These are phyloP conservation scores for Rhodophaea formosa DNA, from an alignment of 2,888 invertebrate genomes.

Conservation along the genomic window DNA sequence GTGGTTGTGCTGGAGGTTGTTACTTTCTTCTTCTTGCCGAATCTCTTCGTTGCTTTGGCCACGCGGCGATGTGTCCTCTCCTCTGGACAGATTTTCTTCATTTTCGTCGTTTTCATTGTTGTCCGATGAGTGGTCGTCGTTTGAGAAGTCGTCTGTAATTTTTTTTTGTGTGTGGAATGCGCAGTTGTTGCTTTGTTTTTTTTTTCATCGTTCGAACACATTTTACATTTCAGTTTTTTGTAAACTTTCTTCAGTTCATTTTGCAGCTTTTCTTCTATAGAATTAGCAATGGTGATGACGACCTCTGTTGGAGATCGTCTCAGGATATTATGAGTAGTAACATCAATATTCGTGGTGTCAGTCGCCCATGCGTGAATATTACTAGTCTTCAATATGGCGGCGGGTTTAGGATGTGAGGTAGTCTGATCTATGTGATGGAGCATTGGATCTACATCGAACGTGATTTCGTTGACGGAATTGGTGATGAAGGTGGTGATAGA, in stretches of 20 bases:
- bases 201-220: constrained; percentile 22
- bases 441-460: constrained; percentile 37
- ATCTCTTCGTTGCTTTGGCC: not conserved
- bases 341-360: constrained; percentile 1
- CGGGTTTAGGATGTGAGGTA: constrained; percentile 22
- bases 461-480: constrained; percentile 46
- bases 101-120: not conserved
- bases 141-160: not conserved
- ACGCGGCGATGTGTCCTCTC: not conserved
- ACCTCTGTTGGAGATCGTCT: constrained; percentile 40
- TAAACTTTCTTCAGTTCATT: constrained; percentile 44
- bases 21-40: constrained; percentile 12
- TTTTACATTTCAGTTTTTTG: constrained; percentile 46
- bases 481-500: constrained; percentile 39
- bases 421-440: constrained; percentile 26
- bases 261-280: constrained; percentile 43
- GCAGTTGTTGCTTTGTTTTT: not conserved
- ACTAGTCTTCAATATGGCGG: not conserved
- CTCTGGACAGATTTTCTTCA: not conserved
- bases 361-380: constrained; percentile 26
- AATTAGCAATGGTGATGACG: constrained; percentile 37
- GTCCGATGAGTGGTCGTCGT: not conserved
- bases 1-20: constrained; percentile 19
- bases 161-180: not conserved
- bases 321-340: not conserved